Conservation (phyloP, 2,113 vertebrate species). For the Scomber japonicus region DNA sequence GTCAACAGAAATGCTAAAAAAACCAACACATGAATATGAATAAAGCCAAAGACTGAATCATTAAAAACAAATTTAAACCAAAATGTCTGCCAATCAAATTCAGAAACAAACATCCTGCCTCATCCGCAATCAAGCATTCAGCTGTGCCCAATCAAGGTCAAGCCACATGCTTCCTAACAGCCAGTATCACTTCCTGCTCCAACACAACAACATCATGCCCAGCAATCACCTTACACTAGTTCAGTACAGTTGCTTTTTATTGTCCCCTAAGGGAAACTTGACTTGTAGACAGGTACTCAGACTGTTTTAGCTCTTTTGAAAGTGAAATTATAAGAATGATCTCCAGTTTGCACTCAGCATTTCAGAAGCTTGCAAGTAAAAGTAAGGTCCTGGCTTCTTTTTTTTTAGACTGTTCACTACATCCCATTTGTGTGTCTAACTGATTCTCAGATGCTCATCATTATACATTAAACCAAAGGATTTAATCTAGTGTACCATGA, state of each 20-base stretch:
- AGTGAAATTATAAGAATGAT: slow-evolving; percentile 74
- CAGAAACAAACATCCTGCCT: slow-evolving; percentile 32
- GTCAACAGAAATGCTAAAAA: slow-evolving; percentile 5
- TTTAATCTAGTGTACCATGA: slow-evolving; percentile 60
- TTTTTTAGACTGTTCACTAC: not conserved
- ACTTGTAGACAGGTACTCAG: not conserved
- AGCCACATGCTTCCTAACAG: slow-evolving; percentile 27
- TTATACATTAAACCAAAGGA: slow-evolving; percentile 63
- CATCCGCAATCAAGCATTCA: slow-evolving; percentile 64
- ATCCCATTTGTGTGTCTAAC: slow-evolving; percentile 23
- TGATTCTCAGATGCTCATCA: slow-evolving; percentile 55
- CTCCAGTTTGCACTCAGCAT: slow-evolving; percentile 67
- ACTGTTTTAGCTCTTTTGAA: slow-evolving; percentile 37
- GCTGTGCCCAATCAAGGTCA: slow-evolving; percentile 75
- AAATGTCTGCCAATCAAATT: slow-evolving; percentile 27
- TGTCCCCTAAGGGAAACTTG: too few relatives aligned
- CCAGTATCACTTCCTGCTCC: slow-evolving; percentile 21
- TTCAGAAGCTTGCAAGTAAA: slow-evolving; percentile 78
- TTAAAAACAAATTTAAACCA: not conserved
- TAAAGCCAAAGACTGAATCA: not conserved
- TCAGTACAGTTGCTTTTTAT: too few relatives aligned
- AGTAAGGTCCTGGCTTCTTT: slow-evolving; percentile 71
- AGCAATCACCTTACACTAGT: not conserved
- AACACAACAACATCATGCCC: slow-evolving; percentile 33
- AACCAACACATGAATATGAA: not conserved